Conservation (phyloP, 2,113 vertebrate genomes). For the Stictonetta naevosa region DNA sequence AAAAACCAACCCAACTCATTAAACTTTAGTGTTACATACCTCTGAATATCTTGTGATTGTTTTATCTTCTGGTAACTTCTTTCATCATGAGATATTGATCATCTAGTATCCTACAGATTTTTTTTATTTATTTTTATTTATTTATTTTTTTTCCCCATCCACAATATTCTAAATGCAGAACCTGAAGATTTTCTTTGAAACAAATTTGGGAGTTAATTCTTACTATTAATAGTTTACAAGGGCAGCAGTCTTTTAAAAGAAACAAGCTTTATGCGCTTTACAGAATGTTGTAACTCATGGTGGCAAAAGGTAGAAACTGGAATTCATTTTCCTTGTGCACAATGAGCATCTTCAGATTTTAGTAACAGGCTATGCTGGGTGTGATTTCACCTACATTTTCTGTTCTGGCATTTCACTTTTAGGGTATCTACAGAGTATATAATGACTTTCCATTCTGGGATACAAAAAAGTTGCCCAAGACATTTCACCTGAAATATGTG, state of each 20-base stretch:
- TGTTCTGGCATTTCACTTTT: background rate
- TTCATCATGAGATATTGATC: background rate
- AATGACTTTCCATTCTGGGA: background rate
- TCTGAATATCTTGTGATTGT: background rate
- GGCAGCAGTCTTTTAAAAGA: background rate
- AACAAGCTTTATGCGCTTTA: background rate
- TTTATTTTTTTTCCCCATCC: background rate
- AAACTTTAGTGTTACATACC: background rate
- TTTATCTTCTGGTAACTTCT: background rate
- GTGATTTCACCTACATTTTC: background rate
- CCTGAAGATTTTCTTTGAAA: background rate
- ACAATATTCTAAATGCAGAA: background rate
- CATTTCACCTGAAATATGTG: background rate
- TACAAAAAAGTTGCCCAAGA: background rate
- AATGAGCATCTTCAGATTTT: background rate
- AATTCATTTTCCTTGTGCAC: fast-evolving
- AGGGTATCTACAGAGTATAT: background rate
- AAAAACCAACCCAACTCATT: too few relatives aligned
- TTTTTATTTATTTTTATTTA: background rate
- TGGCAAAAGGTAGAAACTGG: background rate
- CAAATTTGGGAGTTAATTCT: background rate
- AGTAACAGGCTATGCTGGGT: background rate
- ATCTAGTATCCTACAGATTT: background rate
- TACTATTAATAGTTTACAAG: background rate
- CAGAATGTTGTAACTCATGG: background rate